Evolutionary conservation across 2,797 vertebrate species (phyloP), one percentile per base, ranked within the genome.

Genomic region (Argya squamiceps): DNA sequence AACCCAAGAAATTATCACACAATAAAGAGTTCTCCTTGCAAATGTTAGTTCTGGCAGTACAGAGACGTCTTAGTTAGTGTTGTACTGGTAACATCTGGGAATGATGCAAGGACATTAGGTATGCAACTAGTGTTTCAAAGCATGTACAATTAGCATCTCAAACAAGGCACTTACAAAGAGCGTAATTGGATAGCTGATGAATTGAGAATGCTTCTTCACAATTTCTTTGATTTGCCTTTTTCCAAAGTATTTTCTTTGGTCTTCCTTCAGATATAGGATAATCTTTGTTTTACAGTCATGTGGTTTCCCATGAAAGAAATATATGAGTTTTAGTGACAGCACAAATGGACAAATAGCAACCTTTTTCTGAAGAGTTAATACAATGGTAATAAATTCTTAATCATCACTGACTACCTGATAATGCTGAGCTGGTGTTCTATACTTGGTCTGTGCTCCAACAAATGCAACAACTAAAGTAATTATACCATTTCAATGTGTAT

Each of bases 131-230:
- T 74, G 91, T 93, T 92, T 89, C 89, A 83, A 89, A 80, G 95
- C 71, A 74, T 65, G 84, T 92, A 74, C 81, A 92, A 91, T 92
- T 97, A 89, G 95, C 91, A 95, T 92, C 94, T 92, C 88, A 92
- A 82, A 91, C 87, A 77, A 91, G 87, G 64, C 87, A 96, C 98
- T 98, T 98, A 98, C 98, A 94, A 96, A 98, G 87, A 98, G 96
- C 82, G 98, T 98, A 78, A 99, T 98, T 32, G 98, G 98, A 92
- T 98, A 98, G 81, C 99, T 98, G 81, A 99, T 99, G 96, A 99
- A 99, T 98, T 99, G 98, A 27, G 98, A 99, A 97, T 98, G 98
- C 90, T 98, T 98, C 97, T 98, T 98, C 68, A 98, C 98, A 86
- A 98, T 97, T 96, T 98, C 98, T 96, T 99, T 99, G 63, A 99